Evolutionary conservation across 1,140 invertebrate species (phyloP).

Genomic region (Temnothorax curvispinosus): DNA sequence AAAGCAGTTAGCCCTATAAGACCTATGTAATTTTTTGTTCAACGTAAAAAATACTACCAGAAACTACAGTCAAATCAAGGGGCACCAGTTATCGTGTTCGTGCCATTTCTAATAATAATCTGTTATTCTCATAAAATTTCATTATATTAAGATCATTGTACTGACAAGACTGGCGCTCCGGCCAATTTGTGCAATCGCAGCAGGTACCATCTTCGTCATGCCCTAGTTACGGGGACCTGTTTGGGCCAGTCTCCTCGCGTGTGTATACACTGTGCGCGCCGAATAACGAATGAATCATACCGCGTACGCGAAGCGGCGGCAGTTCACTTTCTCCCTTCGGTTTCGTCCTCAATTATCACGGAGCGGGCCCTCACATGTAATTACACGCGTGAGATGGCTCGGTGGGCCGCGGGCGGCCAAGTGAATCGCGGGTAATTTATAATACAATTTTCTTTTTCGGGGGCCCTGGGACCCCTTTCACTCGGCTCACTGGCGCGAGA

Average conservation of each 20-base stretch:
- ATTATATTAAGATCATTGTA: background rate
- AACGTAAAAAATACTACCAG: no score
- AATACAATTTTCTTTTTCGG: conserved; percentile 65
- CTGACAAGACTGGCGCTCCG: background rate
- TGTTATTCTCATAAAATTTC: background rate
- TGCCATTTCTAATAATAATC: background rate
- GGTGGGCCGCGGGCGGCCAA: conserved; percentile 63
- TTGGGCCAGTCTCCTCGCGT: conserved; percentile 21
- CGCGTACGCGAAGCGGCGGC: conserved; percentile 58
- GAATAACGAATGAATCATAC: conserved; percentile 79
- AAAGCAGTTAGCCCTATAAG: no score
- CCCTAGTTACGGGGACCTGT: conserved; percentile 35
- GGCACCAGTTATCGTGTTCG: no score
- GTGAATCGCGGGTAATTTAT: conserved; percentile 78
- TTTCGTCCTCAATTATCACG: conserved; percentile 80
- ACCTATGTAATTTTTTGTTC: no score
- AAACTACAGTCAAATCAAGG: no score
- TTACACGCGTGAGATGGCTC: conserved; percentile 80
- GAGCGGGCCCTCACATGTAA: conserved; percentile 76
- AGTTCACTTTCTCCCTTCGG: conserved; percentile 79
- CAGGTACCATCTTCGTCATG: conserved; percentile 48
- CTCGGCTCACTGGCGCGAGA: conserved; percentile 60
- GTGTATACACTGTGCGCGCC: conserved; percentile 42
- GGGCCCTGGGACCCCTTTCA: conserved; percentile 61
- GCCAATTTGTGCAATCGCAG: conserved; percentile 26